A percentile compares a stretch with the other conserved stretches of the same genome.
These are phyloP conservation scores for Phylloscopus whistleri DNA, from an alignment of 2,113 vertebrate genomes.

Conservation along the genomic window DNA sequence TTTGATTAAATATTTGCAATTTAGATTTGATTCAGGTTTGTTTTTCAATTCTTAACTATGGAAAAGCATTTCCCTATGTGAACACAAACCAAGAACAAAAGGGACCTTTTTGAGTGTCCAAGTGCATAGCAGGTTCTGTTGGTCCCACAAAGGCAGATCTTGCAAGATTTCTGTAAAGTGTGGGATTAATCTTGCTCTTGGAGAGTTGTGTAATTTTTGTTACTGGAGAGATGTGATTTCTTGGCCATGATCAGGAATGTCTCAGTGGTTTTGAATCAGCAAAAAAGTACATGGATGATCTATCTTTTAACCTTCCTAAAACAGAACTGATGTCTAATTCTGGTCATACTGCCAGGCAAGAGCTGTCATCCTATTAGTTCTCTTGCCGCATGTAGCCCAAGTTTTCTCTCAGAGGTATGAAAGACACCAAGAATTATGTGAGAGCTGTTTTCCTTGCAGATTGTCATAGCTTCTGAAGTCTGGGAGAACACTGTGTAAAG, in stretches of 20 bases:
- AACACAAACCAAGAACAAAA: not conserved
- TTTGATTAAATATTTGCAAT: not conserved
- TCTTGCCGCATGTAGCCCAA: not conserved
- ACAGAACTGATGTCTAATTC: not conserved
- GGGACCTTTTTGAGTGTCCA: not conserved
- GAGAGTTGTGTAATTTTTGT: not conserved
- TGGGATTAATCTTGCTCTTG: not conserved
- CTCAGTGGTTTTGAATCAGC: not conserved
- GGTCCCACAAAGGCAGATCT: not conserved
- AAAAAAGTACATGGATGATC: not conserved
- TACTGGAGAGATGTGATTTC: not conserved
- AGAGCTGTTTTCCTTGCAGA: not conserved
- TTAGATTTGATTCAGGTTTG: not conserved
- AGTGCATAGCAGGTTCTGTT: not conserved
- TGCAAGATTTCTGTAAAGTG: not conserved
- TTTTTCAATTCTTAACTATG: not conserved
- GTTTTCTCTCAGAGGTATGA: not conserved
- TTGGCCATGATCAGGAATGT: not conserved
- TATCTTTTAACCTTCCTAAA: not conserved
- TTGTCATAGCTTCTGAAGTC: not conserved
- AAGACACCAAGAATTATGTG: not conserved
- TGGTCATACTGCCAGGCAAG: not conserved
- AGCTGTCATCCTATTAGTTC: not conserved
- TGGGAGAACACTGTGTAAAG: not conserved
- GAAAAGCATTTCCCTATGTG: not conserved